Base-by-base conservation (phyloP, 2,113 vertebrate genomes). In the Ophthalmolycus amberensis region DNA sequence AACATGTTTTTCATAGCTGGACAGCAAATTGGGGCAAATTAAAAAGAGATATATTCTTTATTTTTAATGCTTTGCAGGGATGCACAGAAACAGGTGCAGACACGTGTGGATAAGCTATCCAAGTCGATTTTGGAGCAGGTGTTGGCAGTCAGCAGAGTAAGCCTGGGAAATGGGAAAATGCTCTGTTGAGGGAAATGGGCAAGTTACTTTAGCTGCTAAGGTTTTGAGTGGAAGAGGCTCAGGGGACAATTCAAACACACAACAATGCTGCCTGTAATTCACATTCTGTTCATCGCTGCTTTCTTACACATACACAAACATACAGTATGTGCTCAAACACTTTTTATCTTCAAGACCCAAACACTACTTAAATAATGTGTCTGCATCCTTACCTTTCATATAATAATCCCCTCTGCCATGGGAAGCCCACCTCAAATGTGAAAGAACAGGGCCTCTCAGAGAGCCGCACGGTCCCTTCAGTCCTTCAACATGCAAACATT, bases 401-500 rank as follows among this genome's bases (percentile, higher is more conserved):
- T 16, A 64, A 80, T 58, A 71, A 79, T 77, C 58, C 73, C 27
- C 68, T 9, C 6, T 80, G 65, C 82, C 37, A 18, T 6, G n/a
- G 77, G 80, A 83, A 48, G 32, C 60, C 22, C 6, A 8, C 40
- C 69, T 74, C 29, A 76, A 88, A 75, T 32, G 27, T 74, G 22
- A 67, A 66, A 70, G 50, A 32, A 82, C 73, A 22, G 25, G 38
- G 9, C 60, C 82, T 89, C 66, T 76, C 46, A 38, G 64, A 83
- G 63, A 72, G 68, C 60, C 54, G 4, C 52, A 38, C 52, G 27
- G 71, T 85, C 84, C 81, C 85, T 82, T 83, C 63, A 79, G 71
- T 88, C 82, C 85, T 82, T 89, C 71, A 66, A 67, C 79, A 85
- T 75, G 82, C 84, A 92, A 92, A 90, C 86, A 87, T 75, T 89